These are phyloP conservation scores for Sebastes iracundus DNA, from an alignment of 2,797 vertebrate species.

Conservation along the genomic window DNA sequence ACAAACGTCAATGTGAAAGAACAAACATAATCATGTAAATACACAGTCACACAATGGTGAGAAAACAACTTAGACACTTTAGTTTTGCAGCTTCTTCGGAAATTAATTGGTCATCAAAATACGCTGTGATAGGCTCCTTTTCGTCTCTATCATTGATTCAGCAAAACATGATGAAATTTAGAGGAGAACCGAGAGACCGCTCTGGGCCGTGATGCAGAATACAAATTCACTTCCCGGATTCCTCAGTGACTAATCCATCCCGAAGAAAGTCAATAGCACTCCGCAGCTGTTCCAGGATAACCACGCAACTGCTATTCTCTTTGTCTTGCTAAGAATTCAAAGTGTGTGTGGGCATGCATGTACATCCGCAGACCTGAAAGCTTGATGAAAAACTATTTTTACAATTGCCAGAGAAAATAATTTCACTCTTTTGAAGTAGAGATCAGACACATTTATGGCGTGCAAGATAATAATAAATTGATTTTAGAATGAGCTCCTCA, in stretches of 20 bases:
- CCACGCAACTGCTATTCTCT: not conserved
- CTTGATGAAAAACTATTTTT: not conserved
- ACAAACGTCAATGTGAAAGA: not conserved
- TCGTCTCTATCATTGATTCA: slow-evolving; percentile 52
- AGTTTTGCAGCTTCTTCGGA: slow-evolving; percentile 14
- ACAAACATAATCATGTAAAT: not conserved
- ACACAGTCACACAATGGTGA: not conserved
- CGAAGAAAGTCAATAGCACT: slow-evolving; percentile 50
- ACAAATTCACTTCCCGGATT: slow-evolving; percentile 46
- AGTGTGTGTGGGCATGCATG: not conserved
- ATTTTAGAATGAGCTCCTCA: slow-evolving; percentile 30
- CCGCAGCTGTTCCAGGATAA: slow-evolving; percentile 12
- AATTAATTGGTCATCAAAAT: slow-evolving; percentile 41
- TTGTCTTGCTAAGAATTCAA: not conserved
- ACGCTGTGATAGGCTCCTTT: slow-evolving; percentile 25
- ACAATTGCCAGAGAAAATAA: not conserved
- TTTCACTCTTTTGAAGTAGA: slow-evolving; percentile 5
- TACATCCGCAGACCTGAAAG: not conserved
- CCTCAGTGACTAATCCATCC: slow-evolving; percentile 52
- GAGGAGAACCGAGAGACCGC: slow-evolving; percentile 24
- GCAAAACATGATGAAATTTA: slow-evolving; percentile 61
- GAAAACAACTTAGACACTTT: slow-evolving; percentile 12
- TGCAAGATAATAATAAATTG: slow-evolving; percentile 25
- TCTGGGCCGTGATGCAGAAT: slow-evolving; percentile 39
- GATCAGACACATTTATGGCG: slow-evolving; percentile 2